Evolutionary conservation across 64 coral and sea anemone genomes (phyloP), one percentile per base, ranked within the genome.

Genomic region (Cladopsammia gracilis): DNA sequence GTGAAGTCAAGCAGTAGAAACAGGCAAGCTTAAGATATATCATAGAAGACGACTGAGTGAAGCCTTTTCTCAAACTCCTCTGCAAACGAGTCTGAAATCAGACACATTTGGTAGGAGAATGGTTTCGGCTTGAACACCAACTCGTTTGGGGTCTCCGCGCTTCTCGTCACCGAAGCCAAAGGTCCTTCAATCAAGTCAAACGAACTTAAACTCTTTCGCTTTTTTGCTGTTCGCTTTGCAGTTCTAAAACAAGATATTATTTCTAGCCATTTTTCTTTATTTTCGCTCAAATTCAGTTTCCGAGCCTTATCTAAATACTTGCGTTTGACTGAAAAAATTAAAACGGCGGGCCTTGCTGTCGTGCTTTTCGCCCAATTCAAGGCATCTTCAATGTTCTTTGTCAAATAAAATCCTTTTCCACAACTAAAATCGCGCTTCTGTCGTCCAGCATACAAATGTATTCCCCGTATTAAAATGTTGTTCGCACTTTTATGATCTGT

Each of bases 381-480:
- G 44, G 88, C 88, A 6, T 70, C 76, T 19, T 81, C 43, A 57
- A 59, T 80, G 4, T 70, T 56, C 11, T 90, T 81, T 16, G 42
- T 78, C 5, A 90, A 20, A n/a, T 90, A 90, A 77, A 90, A 90
- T 13, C 88, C 88, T 9, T 71, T 49, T 2, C 75, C 61, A 54
- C 34, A 20, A 24, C 88, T 90, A 54, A 90, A 90, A 22, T 90
- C 88, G 23, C 20, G 70, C 14, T 47, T 54, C 16, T 12, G 43
- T 7, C 45, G 19, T 16, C 88, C 74, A 18, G 6, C 66, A 13
- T 2, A 3, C 58, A 90, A 43, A 50, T 52, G 5, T 57, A 90
- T 80, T 3, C 88, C 88, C 10, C 53, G 10, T 25, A 51, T 11
- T 4, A 80, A 61, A 58, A 90, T 90, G 46, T 62, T 10, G 12